Percentiles rank a stretch among this genome's conserved stretches.
These are phyloP conservation scores for Enteromius trimaculatus DNA, from an alignment of 2,797 vertebrate genomes.

Conservation along the genomic window DNA sequence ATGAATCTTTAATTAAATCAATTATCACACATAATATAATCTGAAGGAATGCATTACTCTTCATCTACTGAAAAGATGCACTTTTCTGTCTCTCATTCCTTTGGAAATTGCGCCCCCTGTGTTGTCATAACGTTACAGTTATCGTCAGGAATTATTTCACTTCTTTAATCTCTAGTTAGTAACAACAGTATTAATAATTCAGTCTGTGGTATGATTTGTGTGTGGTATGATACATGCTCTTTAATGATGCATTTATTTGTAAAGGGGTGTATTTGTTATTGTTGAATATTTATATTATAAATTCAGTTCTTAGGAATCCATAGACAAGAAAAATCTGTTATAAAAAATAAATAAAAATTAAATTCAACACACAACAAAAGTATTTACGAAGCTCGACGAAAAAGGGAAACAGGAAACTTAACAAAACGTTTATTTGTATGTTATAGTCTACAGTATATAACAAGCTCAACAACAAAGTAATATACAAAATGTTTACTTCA, in stretches of 20 bases:
- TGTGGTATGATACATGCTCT: background rate
- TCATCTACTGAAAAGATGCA: background rate
- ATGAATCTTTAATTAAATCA: background rate
- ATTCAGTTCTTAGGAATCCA: background rate
- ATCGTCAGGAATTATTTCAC: background rate
- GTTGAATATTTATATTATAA: background rate
- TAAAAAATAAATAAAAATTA: too few relatives aligned
- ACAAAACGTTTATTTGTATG: constrained; percentile 21
- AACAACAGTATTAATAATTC: background rate
- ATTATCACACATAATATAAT: background rate
- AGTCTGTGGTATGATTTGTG: background rate
- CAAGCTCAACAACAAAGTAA: background rate
- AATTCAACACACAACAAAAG: background rate
- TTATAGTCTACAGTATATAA: constrained; percentile 2
- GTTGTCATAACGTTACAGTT: background rate
- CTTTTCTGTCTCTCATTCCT: background rate
- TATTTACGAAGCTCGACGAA: background rate
- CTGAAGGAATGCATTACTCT: background rate
- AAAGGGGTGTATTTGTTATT: background rate
- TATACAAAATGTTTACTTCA: background rate
- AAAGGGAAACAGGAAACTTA: background rate
- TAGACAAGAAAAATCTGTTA: background rate
- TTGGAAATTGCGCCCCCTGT: constrained; percentile 33
- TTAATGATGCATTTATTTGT: background rate
- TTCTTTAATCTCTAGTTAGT: background rate